Evolutionary conservation across 2,888 invertebrate species (phyloP).

Genomic region (Drosophila nigricruria): DNA sequence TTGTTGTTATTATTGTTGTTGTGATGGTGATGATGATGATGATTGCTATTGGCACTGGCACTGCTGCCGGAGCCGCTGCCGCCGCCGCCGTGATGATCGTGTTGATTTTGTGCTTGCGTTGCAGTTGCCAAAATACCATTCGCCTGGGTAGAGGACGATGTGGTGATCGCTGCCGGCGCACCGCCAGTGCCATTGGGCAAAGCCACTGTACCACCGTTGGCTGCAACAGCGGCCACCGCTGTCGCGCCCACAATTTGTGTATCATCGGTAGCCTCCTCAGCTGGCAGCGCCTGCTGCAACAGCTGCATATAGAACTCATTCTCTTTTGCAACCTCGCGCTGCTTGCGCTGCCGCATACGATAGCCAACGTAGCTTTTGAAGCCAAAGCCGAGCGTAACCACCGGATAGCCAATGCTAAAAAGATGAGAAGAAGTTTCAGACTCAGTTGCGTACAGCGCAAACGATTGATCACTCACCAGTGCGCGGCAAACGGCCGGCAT

Average conservation of each 20-base stretch:
- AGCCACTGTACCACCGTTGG: constrained; percentile 43
- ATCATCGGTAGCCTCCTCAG: constrained; percentile 57
- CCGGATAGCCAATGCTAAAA: constrained; percentile 95
- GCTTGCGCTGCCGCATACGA: constrained; percentile 95
- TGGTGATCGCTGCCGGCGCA: constrained; percentile 41
- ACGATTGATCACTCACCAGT: constrained; percentile 89
- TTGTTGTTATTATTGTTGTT: constrained; percentile 44
- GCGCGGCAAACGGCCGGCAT: constrained; percentile 98
- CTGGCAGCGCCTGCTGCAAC: constrained; percentile 95
- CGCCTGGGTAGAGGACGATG: constrained; percentile 51
- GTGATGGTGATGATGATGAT: constrained; percentile 63
- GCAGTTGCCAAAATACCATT: constrained; percentile 76
- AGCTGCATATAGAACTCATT: constrained; percentile 98
- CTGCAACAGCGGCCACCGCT: constrained; percentile 38
- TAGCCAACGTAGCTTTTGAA: constrained; percentile 97
- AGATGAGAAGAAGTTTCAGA: constrained; percentile 34
- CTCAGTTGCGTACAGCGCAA: neutral
- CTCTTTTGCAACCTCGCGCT: constrained; percentile 96
- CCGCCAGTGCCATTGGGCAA: constrained; percentile 62
- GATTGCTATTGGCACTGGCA: constrained; percentile 76
- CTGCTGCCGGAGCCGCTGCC: constrained; percentile 50
- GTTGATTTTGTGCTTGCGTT: constrained; percentile 74
- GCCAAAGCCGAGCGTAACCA: constrained; percentile 97
- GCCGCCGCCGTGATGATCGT: constrained; percentile 75
- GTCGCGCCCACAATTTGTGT: constrained; percentile 44